Evolutionary conservation across 2,888 invertebrate species (phyloP).

Genomic region (Cheilosia vernalis): DNA sequence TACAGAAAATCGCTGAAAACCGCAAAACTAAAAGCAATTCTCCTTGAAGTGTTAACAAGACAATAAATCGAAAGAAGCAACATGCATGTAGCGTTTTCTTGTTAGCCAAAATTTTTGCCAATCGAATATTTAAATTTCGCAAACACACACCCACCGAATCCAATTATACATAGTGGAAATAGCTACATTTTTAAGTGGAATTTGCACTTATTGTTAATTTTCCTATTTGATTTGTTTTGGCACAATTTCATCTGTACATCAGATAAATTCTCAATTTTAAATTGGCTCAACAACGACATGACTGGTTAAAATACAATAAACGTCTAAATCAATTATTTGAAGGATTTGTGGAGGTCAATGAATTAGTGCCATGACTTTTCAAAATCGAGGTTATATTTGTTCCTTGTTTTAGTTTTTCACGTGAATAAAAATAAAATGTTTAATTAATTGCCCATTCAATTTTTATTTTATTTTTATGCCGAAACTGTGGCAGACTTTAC

Average conservation of each 20-base stretch:
- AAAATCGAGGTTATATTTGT: neutral
- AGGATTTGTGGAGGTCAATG: constrained; percentile 52
- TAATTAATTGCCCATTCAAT: constrained; percentile 18
- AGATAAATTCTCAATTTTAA: constrained; percentile 17
- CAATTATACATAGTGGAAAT: neutral
- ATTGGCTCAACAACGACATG: constrained; percentile 27
- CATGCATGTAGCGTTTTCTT: constrained; percentile 24
- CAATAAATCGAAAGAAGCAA: constrained; percentile 21
- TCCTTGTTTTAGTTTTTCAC: neutral
- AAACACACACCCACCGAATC: neutral
- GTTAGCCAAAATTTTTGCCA: constrained; percentile 54
- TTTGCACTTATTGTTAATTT: constrained; percentile 45
- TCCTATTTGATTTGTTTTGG: constrained; percentile 53
- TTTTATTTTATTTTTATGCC: neutral
- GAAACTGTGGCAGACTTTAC: neutral
- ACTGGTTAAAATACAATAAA: constrained; percentile 54
- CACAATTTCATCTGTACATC: constrained; percentile 44
- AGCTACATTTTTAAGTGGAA: constrained; percentile 45
- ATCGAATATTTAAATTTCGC: constrained; percentile 33
- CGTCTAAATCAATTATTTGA: constrained; percentile 54
- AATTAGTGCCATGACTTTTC: constrained; percentile 21
- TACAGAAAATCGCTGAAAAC: constrained; percentile 13
- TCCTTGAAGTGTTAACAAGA: constrained; percentile 50
- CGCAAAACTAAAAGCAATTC: neutral
- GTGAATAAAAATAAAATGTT: constrained; percentile 34